These are phyloP conservation scores for Aulostomus chinensis DNA, from an alignment of 2,797 vertebrate genomes.

Conservation along the genomic window DNA sequence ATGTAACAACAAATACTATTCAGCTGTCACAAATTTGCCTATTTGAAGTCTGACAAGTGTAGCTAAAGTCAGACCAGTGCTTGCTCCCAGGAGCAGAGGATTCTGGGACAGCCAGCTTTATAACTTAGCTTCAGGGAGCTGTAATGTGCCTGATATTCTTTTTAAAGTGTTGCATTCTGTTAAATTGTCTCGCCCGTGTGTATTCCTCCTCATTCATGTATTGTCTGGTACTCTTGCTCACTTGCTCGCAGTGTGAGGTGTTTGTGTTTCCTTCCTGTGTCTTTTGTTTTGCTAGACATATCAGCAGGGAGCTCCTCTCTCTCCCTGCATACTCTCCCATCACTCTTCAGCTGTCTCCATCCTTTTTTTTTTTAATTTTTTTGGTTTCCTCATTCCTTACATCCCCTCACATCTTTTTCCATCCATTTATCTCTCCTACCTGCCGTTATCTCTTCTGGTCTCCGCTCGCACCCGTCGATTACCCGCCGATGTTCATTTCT, in stretches of 20 bases:
- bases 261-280: constrained; percentile 69
- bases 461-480: neutral
- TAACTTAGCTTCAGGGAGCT: neutral
- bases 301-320: constrained; percentile 44
- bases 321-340: constrained; percentile 2
- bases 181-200: constrained; percentile 16
- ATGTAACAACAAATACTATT: too few relatives aligned
- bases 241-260: constrained; percentile 38
- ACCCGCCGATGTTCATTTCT: neutral
- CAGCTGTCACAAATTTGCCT: too few relatives aligned
- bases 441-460: neutral
- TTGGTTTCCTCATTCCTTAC: neutral
- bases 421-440: neutral
- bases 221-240: constrained; percentile 34
- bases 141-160: neutral
- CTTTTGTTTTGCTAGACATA: constrained; percentile 58
- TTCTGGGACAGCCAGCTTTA: too few relatives aligned
- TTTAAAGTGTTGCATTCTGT: constrained; percentile 4
- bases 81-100: too few relatives aligned
- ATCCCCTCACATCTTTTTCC: too few relatives aligned
- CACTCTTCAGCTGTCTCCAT: constrained; percentile 15
- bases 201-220: constrained; percentile 34
- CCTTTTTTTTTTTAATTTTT: too few relatives aligned
- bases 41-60: too few relatives aligned
- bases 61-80: neutral